Base-by-base conservation (phyloP, 1,140 invertebrate species). In the Venustaconcha ellipsiformis region DNA sequence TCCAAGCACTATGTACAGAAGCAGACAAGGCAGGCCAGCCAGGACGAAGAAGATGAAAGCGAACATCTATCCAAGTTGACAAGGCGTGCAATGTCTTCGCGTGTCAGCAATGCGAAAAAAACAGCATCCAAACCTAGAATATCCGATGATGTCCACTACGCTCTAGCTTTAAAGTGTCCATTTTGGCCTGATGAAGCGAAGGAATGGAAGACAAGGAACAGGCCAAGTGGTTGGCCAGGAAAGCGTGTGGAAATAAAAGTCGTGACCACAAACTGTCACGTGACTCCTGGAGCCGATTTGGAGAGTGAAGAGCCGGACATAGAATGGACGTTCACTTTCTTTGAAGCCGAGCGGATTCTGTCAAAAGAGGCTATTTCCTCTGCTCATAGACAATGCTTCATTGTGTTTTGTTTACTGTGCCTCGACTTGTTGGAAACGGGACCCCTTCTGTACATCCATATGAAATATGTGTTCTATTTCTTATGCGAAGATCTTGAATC, bases 261-360 rank as follows among this genome's bases (percentile, higher is more conserved):
- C 20, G 48, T 65, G 56, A 56, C 74, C 14, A 14, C 17, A 17
- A 69, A 69, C 18, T 76, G 74, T 71, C 74, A 76, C 74, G 74
- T 76, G 74, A 76, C 74, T 6, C 74, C 74, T 14, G 69, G 74
- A 20, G 60, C 74, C 2, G 68, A 76, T 67, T 69, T 67, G 26
- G 66, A 70, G 23, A 76, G 74, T 55, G 56, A 70, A 3, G 74
- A 76, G 15, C 74, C 74, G 6, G 74, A 76, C n/a, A 55, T 76
- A n/a, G 74, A 76, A 60, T 76, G 74, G 74, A 69, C 66, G 55
- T 76, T 66, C 23, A 76, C 67, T 18, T 76, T 76, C 56, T 76
- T 63, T 57, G 60, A 76, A 67, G 74, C 74, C 6, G 74, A 76
- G 59, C 37, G 74, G 20, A 26, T 71, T 20, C 60, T 76, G n/a